phyloP scores from a whole-genome alignment of 1,140 invertebrate genomes.

The Sinonovacula constricta region DNA sequence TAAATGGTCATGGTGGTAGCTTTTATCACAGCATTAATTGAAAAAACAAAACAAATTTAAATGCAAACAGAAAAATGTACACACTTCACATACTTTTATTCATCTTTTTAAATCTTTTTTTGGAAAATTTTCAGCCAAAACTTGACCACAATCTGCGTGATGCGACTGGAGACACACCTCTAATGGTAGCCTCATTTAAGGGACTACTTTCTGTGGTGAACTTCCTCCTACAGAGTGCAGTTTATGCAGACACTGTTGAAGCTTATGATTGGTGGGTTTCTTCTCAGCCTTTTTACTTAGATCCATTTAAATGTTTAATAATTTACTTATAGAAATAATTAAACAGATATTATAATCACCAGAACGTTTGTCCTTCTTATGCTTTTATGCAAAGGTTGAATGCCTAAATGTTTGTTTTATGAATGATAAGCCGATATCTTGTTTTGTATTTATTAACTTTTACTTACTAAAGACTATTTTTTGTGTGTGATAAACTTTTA shows the following conservation, averaged over 20 bases:
- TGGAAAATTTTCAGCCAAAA: conserved; percentile 60
- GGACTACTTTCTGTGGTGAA: conserved; percentile 59
- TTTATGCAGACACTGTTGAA: conserved; percentile 62
- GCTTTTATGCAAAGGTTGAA: too few species aligned
- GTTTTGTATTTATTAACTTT: too few species aligned
- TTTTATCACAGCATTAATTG: neutral
- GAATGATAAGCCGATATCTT: too few species aligned
- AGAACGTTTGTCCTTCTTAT: too few species aligned
- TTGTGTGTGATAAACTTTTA: too few species aligned
- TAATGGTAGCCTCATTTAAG: conserved; percentile 69
- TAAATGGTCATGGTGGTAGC: neutral
- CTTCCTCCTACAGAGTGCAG: conserved; percentile 70
- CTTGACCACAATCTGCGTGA: conserved; percentile 75
- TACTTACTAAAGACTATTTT: too few species aligned
- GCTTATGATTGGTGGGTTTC: too few species aligned
- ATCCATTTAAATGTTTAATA: too few species aligned
- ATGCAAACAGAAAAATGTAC: neutral
- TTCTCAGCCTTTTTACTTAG: too few species aligned
- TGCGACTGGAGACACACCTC: conserved; percentile 68
- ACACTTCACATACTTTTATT: neutral
- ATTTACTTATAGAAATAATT: too few species aligned
- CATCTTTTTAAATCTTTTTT: neutral
- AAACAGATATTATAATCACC: too few species aligned
- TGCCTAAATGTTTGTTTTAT: too few species aligned
- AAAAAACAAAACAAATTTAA: neutral